Percentiles rank a stretch among this genome's conserved stretches.
Conservation (phyloP, 92 coral and sea anemone genomes). For the Heteractis magnifica region DNA sequence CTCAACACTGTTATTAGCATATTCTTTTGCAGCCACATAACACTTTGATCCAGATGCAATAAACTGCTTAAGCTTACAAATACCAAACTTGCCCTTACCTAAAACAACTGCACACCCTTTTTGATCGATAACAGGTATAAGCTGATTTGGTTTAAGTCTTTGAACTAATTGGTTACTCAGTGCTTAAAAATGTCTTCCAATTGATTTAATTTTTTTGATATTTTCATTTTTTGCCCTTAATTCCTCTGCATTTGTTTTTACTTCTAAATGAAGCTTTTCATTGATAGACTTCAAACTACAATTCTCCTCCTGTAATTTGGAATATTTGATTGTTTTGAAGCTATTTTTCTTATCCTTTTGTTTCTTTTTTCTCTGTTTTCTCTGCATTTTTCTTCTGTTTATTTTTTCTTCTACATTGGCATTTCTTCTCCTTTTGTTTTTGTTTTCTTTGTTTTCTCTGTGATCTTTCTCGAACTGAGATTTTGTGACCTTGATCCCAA, state of each 20-base stretch:
- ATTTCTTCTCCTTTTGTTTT: constrained; percentile 17
- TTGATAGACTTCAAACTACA: neutral
- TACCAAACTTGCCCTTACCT: constrained; percentile 15
- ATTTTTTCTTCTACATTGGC: neutral
- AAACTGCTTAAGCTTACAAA: constrained; percentile 14
- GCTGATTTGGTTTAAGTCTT: constrained; percentile 1
- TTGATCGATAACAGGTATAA: neutral
- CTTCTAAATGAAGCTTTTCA: constrained; percentile 6
- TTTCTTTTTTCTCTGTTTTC: constrained; percentile 15
- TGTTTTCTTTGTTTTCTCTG: constrained; percentile 13
- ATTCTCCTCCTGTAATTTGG: constrained; percentile 7
- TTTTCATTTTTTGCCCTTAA: neutral
- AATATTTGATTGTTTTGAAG: neutral
- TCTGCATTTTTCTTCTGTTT: neutral
- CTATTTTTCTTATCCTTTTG: constrained; percentile 17
- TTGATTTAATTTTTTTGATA: constrained; percentile 1
- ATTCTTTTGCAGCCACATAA: constrained; percentile 16
- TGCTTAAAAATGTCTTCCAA: neutral
- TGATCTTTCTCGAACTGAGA: neutral
- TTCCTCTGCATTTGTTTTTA: neutral
- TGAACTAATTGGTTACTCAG: neutral
- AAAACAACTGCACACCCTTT: neutral
- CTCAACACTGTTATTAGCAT: constrained; percentile 1
- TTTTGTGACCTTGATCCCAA: neutral
- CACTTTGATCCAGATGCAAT: constrained; percentile 6